Conservation (phyloP, 2,888 invertebrate genomes). For the Apotomis turbidana region DNA sequence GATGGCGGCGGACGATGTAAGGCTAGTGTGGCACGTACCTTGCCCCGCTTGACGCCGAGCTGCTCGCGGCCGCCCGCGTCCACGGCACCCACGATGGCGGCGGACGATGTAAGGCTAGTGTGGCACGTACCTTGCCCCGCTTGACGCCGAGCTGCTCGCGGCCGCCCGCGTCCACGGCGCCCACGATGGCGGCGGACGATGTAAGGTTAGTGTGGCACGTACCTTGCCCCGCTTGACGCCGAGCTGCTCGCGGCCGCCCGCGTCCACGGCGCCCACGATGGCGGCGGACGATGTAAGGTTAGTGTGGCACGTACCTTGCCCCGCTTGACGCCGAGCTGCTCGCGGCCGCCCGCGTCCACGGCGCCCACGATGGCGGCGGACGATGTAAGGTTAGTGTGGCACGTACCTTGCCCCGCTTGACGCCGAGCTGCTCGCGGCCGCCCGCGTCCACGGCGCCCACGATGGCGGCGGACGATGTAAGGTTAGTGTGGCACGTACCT, state of each 20-base stretch:
- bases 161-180: slow-evolving; percentile 81
- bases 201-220: slow-evolving; percentile 5
- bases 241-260: slow-evolving; percentile 73
- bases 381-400: slow-evolving; percentile 28
- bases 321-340: slow-evolving; percentile 68
- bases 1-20: slow-evolving; percentile 64
- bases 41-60: slow-evolving; percentile 67
- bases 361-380: slow-evolving; percentile 78
- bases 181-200: slow-evolving; percentile 71
- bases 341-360: slow-evolving; percentile 79
- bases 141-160: slow-evolving; percentile 70
- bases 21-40: slow-evolving; percentile 53
- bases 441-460: slow-evolving; percentile 82
- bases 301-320: slow-evolving; percentile 63
- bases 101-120: slow-evolving; percentile 51
- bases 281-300: slow-evolving; percentile 58
- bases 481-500: slow-evolving; percentile 53
- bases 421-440: slow-evolving; percentile 73
- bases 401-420: slow-evolving; percentile 69
- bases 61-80: slow-evolving; percentile 80
- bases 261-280: slow-evolving; percentile 81
- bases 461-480: slow-evolving; percentile 64
- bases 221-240: slow-evolving; percentile 73
- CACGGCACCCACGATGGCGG: slow-evolving; percentile 78
- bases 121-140: slow-evolving; percentile 66